These are phyloP conservation scores for Metridium senile DNA, from an alignment of 92 coral and sea anemone genomes.

Conservation along the genomic window DNA sequence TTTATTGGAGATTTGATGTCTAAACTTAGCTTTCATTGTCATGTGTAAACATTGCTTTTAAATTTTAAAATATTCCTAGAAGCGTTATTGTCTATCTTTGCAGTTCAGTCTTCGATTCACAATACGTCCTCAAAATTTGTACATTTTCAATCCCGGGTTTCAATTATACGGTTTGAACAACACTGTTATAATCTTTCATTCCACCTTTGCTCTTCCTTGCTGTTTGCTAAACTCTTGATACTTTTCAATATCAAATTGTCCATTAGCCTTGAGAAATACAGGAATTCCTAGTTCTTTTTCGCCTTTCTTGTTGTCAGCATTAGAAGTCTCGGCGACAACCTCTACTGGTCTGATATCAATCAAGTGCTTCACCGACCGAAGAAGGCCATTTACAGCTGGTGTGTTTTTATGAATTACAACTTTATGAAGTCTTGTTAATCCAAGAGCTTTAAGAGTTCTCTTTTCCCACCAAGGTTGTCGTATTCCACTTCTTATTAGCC, in stretches of 20 bases:
- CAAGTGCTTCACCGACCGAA: slow-evolving; percentile 83
- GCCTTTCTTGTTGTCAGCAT: not conserved
- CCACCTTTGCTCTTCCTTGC: not conserved
- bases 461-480: slow-evolving; percentile 98
- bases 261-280: slow-evolving; percentile 74
- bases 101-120: too few relatives aligned
- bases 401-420: slow-evolving; percentile 92
- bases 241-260: slow-evolving; percentile 70
- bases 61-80: too few relatives aligned
- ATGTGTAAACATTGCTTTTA: too few relatives aligned
- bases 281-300: slow-evolving; percentile 12
- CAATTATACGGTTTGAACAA: not conserved
- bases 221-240: slow-evolving; percentile 47
- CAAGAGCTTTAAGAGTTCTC: slow-evolving; percentile 84
- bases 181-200: not conserved
- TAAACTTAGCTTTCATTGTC: too few relatives aligned
- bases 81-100: too few relatives aligned
- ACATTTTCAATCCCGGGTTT: too few relatives aligned
- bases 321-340: slow-evolving; percentile 34
- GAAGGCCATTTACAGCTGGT: slow-evolving; percentile 85
- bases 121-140: too few relatives aligned
- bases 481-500: slow-evolving; percentile 83
- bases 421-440: slow-evolving; percentile 84
- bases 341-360: slow-evolving; percentile 76
- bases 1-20: too few relatives aligned